Evolutionary conservation across 2,113 vertebrate genomes (phyloP).

Genomic region (Progne subis): DNA sequence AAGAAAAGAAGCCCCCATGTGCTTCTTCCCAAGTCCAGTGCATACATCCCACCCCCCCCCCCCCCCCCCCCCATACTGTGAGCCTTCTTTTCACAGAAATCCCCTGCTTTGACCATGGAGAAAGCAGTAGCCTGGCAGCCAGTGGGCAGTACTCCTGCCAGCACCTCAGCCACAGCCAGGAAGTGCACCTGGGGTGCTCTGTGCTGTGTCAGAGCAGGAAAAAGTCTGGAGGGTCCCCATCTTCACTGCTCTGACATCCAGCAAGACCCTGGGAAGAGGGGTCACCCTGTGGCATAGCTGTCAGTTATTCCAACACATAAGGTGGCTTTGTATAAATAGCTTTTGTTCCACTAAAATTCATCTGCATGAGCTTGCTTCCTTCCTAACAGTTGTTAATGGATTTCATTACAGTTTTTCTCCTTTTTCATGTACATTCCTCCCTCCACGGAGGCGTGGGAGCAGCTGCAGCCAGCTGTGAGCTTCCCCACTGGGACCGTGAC

Average conservation of each 20-base stretch:
- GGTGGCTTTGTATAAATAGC: not conserved
- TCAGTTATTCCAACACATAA: not conserved
- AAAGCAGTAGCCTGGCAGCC: not conserved
- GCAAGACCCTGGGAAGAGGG: not conserved
- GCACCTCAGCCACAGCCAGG: not conserved
- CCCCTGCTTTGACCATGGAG: not conserved
- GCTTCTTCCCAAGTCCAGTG: not conserved
- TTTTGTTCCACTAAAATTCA: not conserved
- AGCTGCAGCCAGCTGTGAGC: conserved; percentile 52
- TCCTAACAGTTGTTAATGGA: conserved; percentile 5
- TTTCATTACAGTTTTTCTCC: not conserved
- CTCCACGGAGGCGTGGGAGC: not conserved
- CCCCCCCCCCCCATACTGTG: rapidly evolving
- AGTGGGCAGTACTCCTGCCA: not conserved
- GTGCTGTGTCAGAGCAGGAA: rapidly evolving
- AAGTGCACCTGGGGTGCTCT: not conserved
- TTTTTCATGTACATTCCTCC: not conserved
- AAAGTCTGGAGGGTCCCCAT: not conserved
- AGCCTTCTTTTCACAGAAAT: not conserved
- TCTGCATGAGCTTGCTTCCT: not conserved
- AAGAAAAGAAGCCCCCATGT: not conserved
- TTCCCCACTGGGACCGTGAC: not conserved
- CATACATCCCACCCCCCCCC: not conserved
- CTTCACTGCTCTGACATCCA: not conserved
- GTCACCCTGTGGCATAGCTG: not conserved